These are phyloP conservation scores for Sparus aurata DNA, from an alignment of 2,797 vertebrate genomes.

Conservation along the genomic window DNA sequence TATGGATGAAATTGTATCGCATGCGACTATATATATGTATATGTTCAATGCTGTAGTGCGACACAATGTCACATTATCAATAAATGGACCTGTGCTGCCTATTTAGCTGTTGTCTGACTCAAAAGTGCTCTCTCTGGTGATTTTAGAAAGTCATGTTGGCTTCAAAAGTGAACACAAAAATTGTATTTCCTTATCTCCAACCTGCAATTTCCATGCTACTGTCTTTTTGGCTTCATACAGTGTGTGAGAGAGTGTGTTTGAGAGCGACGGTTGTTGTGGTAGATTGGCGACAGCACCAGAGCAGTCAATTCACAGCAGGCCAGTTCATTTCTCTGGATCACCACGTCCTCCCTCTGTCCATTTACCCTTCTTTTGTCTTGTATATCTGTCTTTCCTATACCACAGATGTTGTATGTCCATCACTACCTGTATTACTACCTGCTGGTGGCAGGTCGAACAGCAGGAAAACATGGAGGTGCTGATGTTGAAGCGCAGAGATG, in stretches of 20 bases:
- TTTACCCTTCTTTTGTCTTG: slow-evolving; percentile 3
- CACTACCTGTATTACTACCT: not conserved
- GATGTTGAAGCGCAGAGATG: not conserved
- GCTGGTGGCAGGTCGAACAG: not conserved
- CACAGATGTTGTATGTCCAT: slow-evolving; percentile 11
- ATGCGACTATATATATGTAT: not conserved
- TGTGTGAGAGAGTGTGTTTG: not conserved
- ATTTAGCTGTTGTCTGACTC: not conserved
- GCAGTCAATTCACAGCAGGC: slow-evolving; percentile 45
- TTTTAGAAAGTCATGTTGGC: slow-evolving; percentile 11
- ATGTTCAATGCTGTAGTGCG: slow-evolving; percentile 12
- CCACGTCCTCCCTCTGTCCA: slow-evolving; percentile 35
- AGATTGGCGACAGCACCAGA: slow-evolving; percentile 12
- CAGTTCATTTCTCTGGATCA: slow-evolving; percentile 62
- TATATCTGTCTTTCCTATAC: slow-evolving; percentile 18
- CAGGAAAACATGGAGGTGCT: not conserved
- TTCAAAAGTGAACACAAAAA: slow-evolving; percentile 12
- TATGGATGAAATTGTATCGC: slow-evolving; percentile 55
- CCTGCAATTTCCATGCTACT: slow-evolving; percentile 15
- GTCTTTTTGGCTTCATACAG: slow-evolving; percentile 7
- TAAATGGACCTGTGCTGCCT: slow-evolving; percentile 2
- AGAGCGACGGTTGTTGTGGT: slow-evolving; percentile 5
- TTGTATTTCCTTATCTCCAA: slow-evolving; percentile 7
- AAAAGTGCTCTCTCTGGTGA: not conserved
- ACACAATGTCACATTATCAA: slow-evolving; percentile 16